phyloP scores from a whole-genome alignment of 2,113 vertebrate genomes.

The Mesoclemmys tuberculata region DNA sequence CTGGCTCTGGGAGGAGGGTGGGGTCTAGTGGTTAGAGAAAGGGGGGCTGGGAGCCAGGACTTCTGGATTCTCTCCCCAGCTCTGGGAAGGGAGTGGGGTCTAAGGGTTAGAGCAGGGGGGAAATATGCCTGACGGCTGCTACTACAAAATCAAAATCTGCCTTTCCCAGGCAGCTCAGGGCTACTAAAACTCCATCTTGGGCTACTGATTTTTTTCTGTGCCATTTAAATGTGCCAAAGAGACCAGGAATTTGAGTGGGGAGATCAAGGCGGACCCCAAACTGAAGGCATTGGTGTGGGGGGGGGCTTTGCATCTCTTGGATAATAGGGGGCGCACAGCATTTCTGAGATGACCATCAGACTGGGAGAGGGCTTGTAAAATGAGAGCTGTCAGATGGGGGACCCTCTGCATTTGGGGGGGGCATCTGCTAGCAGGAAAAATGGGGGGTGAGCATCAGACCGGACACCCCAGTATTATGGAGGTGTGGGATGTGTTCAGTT shows the following conservation, averaged over 20 bases:
- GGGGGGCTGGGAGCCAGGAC: no score
- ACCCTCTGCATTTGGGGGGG: no score
- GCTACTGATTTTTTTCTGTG: neutral
- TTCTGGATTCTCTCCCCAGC: no score
- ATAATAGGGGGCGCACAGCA: neutral
- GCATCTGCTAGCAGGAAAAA: neutral
- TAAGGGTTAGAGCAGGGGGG: neutral
- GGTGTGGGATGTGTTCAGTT: no score
- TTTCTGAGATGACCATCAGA: constrained; percentile 13
- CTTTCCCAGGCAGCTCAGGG: neutral
- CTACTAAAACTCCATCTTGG: neutral
- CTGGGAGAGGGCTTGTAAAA: constrained; percentile 54
- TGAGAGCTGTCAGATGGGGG: no score
- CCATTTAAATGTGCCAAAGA: neutral
- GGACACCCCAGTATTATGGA: no score
- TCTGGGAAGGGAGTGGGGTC: no score
- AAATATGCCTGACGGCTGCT: neutral
- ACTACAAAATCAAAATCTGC: neutral
- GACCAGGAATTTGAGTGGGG: neutral
- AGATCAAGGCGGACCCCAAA: neutral
- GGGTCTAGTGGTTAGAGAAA: no score
- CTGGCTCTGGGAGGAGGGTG: no score
- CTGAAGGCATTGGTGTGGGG: neutral
- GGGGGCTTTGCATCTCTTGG: neutral
- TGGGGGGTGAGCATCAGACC: no score